Base-by-base conservation (phyloP, 37 sponge, comb jelly and placozoan species). In the Chondrosia reniformis region DNA sequence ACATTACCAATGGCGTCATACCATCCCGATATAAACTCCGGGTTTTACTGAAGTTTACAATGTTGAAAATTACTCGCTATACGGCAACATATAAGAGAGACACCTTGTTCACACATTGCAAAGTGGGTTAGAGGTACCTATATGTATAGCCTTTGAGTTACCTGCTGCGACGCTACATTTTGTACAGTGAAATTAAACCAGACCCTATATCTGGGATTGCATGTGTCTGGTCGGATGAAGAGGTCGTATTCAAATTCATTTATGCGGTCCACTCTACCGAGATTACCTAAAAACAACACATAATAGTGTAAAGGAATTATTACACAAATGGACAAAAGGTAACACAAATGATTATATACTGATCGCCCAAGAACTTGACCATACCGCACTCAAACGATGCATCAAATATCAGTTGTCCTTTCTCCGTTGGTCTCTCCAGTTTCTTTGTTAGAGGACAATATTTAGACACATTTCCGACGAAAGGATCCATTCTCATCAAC, bases 21-120 rank as follows among this genome's bases (percentile, higher is more conserved):
- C 98, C 98, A 56, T 94, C 88, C 46, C 98, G 54, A 73, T 97
- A 93, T 12, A 97, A 81, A 33, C 98, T 97, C 85, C 92, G 91
- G 17, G 90, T 89, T 69, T 94, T 97, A 76, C 93, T 94, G 65
- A 92, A 94, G 75, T 97, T 97, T 1, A 97, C 94, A 3, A 97
- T 76, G 64, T 94, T 89, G 74, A 97, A 94, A 66, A 97, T 92
- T 34, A 94, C 91, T 32, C 90, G 76, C 91, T 95, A 71, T 32
- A 77, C 24, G 3, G 57, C 8, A 4, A 19, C 6, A n/a, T n/a
- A n/a, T n/a, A n/a, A n/a, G n/a, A n/a, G n/a, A n/a, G n/a, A n/a
- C n/a, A n/a, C n/a, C n/a, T n/a, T n/a, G n/a, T n/a, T 49, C 52
- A 19, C 52, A 49, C 52, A 49, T 49, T 19, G 52, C 52, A 15